Evolutionary conservation across 2,888 invertebrate species (phyloP).

Genomic region (Craniophora ligustri): DNA sequence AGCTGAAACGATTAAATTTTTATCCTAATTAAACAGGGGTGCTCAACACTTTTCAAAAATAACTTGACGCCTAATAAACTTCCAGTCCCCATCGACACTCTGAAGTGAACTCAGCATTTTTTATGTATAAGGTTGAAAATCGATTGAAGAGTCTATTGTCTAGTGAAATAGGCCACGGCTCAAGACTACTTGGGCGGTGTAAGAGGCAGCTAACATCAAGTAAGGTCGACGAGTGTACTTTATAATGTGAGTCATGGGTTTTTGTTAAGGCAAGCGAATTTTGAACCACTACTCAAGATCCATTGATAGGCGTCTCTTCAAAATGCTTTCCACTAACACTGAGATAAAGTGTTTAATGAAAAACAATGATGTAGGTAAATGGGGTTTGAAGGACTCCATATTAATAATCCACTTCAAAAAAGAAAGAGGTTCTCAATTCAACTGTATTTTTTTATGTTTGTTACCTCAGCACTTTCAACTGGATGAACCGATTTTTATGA

Average conservation of each 20-base stretch:
- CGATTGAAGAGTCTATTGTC: conserved; percentile 35
- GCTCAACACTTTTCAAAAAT: conserved; percentile 49
- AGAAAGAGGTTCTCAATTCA: too few species aligned
- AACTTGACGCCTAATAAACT: conserved; percentile 32
- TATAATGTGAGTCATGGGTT: conserved; percentile 67
- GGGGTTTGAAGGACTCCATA: too few species aligned
- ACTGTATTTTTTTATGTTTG: too few species aligned
- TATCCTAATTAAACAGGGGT: conserved; percentile 47
- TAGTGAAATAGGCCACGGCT: conserved; percentile 72
- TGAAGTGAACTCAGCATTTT: conserved; percentile 41
- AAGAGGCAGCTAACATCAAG: conserved; percentile 64
- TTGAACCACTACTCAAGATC: conserved; percentile 40
- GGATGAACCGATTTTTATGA: too few species aligned
- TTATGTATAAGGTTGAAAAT: conserved; percentile 51
- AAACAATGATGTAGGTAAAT: too few species aligned
- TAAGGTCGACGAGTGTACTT: conserved; percentile 62
- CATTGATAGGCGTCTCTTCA: conserved; percentile 26
- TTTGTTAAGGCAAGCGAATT: conserved; percentile 56
- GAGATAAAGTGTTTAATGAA: too few species aligned
- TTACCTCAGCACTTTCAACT: too few species aligned
- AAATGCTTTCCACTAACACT: too few species aligned
- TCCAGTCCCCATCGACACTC: not conserved
- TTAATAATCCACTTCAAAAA: too few species aligned
- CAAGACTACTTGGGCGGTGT: conserved; percentile 55
- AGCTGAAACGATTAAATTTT: conserved; percentile 29